A percentile compares a stretch with the other conserved stretches of the same genome.
These are phyloP conservation scores for Bombus vancouverensis DNA, from an alignment of 1,140 invertebrate species.

Conservation along the genomic window DNA sequence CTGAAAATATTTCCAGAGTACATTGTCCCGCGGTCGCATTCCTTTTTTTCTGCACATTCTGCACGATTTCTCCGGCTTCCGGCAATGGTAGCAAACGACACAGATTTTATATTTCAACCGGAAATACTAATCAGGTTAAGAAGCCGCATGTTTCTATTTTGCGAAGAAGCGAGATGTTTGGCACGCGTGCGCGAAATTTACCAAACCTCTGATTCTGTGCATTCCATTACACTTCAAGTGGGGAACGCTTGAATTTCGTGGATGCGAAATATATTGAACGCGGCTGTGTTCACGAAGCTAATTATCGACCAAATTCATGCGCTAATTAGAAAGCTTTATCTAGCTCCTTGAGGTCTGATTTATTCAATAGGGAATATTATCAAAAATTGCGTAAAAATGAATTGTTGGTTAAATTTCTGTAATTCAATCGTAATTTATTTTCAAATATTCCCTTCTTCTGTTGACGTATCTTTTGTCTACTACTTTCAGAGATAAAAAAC, in stretches of 20 bases:
- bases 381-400: no score
- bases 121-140: conserved; percentile 61
- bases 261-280: not conserved
- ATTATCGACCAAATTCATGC: not conserved
- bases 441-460: not conserved
- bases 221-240: conserved; percentile 26
- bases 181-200: not conserved
- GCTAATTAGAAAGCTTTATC: conserved; percentile 3
- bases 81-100: conserved; percentile 23
- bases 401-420: no score
- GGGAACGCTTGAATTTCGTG: not conserved
- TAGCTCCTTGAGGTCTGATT: not conserved
- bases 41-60: not conserved
- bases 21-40: not conserved
- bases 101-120: conserved; percentile 60
- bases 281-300: not conserved
- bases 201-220: conserved; percentile 17
- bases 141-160: conserved; percentile 38
- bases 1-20: conserved; percentile 13
- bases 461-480: not conserved
- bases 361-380: not conserved
- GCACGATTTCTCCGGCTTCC: conserved; percentile 59
- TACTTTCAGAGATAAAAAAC: no score
- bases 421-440: no score
- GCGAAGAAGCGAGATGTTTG: not conserved